These are phyloP conservation scores for Atta colombica DNA, from an alignment of 1,140 invertebrate species.

Conservation along the genomic window DNA sequence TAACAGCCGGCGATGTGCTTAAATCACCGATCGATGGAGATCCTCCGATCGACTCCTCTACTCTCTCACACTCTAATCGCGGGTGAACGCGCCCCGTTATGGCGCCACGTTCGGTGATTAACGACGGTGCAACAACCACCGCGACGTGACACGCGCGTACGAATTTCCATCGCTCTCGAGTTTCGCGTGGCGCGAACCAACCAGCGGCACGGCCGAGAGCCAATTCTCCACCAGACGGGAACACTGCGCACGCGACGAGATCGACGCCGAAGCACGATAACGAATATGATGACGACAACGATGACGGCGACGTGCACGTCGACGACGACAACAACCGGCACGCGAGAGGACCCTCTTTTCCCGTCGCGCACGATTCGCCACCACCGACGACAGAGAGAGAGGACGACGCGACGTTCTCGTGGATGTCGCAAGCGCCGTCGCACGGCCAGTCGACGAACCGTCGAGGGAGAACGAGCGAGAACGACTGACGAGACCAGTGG, in stretches of 20 bases:
- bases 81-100: constrained; percentile 67
- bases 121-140: constrained; percentile 55
- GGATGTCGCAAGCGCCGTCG: constrained; percentile 68
- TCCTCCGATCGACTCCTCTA: not conserved
- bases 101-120: constrained; percentile 68
- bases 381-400: constrained; percentile 61
- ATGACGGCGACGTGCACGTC: constrained; percentile 33
- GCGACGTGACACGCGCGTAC: constrained; percentile 58
- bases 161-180: constrained; percentile 58
- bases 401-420: constrained; percentile 67
- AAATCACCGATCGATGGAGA: constrained; percentile 12
- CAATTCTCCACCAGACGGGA: constrained; percentile 24
- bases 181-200: constrained; percentile 14
- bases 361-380: constrained; percentile 72
- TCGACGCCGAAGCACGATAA: not conserved
- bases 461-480: constrained; percentile 50
- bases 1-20: not conserved
- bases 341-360: constrained; percentile 68
- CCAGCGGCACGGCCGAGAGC: constrained; percentile 1
- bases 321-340: constrained; percentile 45
- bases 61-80: constrained; percentile 57
- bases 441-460: constrained; percentile 70
- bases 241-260: constrained; percentile 10
- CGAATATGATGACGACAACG: not conserved
- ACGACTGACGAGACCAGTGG: constrained; percentile 39